A percentile compares a stretch with the other conserved stretches of the same genome.
phyloP scores from a whole-genome alignment of 2,797 vertebrate species.

The Botia kubotai region DNA sequence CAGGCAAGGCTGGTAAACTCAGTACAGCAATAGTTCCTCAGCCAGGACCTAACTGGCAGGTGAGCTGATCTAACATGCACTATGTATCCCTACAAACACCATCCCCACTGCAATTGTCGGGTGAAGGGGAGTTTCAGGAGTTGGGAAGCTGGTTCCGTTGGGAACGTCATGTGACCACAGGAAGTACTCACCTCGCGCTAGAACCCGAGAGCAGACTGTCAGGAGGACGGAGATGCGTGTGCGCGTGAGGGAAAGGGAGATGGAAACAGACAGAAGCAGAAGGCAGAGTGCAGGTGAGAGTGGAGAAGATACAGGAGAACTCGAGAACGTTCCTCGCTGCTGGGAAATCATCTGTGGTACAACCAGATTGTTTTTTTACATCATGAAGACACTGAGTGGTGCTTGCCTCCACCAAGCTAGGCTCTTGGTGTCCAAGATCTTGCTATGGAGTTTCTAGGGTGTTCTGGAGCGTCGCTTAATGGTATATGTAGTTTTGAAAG shows the following conservation, averaged over 20 bases:
- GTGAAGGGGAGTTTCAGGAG: background rate
- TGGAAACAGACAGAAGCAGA: slow-evolving; percentile 60
- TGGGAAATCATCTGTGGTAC: background rate
- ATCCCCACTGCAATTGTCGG: background rate
- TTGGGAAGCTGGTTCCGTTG: slow-evolving; percentile 1
- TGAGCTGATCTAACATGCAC: slow-evolving; percentile 30
- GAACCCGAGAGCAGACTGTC: slow-evolving; percentile 76
- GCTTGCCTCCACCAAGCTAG: background rate
- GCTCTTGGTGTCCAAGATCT: background rate
- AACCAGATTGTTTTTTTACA: background rate
- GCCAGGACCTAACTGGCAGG: slow-evolving; percentile 16
- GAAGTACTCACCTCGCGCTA: slow-evolving; percentile 71
- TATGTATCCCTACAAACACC: slow-evolving; percentile 11
- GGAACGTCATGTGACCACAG: slow-evolving; percentile 10
- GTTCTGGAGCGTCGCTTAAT: background rate
- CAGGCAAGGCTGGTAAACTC: background rate
- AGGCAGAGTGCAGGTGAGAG: slow-evolving; percentile 43
- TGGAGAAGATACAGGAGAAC: slow-evolving; percentile 13
- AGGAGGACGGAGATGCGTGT: slow-evolving; percentile 66
- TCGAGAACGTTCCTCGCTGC: background rate
- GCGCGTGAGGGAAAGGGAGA: slow-evolving; percentile 63
- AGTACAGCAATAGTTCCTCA: background rate
- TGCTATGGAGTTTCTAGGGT: background rate
- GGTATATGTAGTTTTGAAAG: background rate
- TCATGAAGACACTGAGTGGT: background rate